Evolutionary conservation across 2,113 vertebrate species (phyloP), one percentile per base, ranked within the genome.

Genomic region (Alethe diademata): DNA sequence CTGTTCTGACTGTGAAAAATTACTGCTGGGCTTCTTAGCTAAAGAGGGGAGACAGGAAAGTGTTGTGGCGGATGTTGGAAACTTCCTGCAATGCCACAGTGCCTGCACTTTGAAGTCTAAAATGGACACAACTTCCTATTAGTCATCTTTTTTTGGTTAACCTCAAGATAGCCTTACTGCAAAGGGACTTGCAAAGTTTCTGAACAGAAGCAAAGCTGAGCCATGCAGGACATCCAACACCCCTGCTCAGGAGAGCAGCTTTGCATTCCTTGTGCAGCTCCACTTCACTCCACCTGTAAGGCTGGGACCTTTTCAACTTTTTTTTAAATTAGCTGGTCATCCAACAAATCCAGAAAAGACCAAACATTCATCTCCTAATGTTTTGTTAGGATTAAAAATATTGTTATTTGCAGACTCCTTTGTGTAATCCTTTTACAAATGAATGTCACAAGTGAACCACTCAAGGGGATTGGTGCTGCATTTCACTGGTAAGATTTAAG

Each of bases 1-100:
- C 51, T 67, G 1, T 67, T 78, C n/a, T 62, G 43, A 67, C 4
- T 61, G 36, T 65, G 62, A 56, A 69, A 67, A 40, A 5, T 38
- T 36, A 4, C 22, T 60, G 28, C 54, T 74, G 60, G 38, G 43
- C 38, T 89, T 56, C 73, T 81, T 26, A 38, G 35, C 57, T 78
- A 1, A 19, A 58, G 61, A 78, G 26, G 26, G 40, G 53, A 35
- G 35, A 8, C 0, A 3, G 40, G 40, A 15, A 48, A 45, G 42
- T 28, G 14, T 73, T 73, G 85, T 31, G 26, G 71, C 11, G 19
- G 94, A 95, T 94, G 84, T 82, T 47, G 76, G 81, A 76, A 58
- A 85, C 85, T 94, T 95, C 93, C 90, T 95, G 74, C 54, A 35
- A 43, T 53, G 50, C 81, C 89, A 47, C 62, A 58, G 81, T 73